Evolutionary conservation across 1,140 invertebrate species (phyloP).

Genomic region (Drosophila subobscura): DNA sequence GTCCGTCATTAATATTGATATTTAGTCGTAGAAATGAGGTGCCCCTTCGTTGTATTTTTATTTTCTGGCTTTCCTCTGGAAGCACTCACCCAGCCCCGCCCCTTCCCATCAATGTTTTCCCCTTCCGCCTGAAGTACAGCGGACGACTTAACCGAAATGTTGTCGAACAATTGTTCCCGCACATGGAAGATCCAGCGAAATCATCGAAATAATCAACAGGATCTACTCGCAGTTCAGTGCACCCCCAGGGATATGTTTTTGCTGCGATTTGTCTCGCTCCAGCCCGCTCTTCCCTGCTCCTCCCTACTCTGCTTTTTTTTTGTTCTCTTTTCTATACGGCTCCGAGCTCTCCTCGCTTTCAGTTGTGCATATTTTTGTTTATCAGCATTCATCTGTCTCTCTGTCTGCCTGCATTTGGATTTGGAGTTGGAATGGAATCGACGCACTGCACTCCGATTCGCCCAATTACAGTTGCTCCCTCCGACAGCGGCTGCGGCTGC

Average conservation of each 20-base stretch:
- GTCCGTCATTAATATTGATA: no score
- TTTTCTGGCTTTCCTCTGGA: no score
- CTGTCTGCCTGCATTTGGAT: conserved; percentile 2
- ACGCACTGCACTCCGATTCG: conserved; percentile 1
- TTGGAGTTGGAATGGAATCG: conserved; percentile 17
- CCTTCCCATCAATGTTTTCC: no score
- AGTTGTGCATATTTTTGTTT: conserved; percentile 44
- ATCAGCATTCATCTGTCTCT: conserved; percentile 46
- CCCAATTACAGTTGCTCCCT: conserved; percentile 24
- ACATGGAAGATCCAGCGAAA: no score
- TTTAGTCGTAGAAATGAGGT: no score
- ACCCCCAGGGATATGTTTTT: conserved; percentile 26
- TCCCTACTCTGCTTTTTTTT: conserved; percentile 23
- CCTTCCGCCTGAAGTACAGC: no score
- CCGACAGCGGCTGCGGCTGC: background rate
- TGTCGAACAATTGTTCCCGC: no score
- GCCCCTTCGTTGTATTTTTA: no score
- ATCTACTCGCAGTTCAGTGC: conserved; percentile 43
- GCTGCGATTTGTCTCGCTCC: background rate
- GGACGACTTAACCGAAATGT: no score
- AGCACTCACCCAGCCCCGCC: no score
- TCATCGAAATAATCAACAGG: conserved; percentile 1
- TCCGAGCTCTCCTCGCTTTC: conserved; percentile 1
- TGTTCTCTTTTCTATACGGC: conserved; percentile 12
- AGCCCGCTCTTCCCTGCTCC: no score